Evolutionary conservation across 35 echinoderm and acorn worm genomes (phyloP), one percentile per base, ranked within the genome.

Genomic region (Hemicentrotus pulcherrimus): DNA sequence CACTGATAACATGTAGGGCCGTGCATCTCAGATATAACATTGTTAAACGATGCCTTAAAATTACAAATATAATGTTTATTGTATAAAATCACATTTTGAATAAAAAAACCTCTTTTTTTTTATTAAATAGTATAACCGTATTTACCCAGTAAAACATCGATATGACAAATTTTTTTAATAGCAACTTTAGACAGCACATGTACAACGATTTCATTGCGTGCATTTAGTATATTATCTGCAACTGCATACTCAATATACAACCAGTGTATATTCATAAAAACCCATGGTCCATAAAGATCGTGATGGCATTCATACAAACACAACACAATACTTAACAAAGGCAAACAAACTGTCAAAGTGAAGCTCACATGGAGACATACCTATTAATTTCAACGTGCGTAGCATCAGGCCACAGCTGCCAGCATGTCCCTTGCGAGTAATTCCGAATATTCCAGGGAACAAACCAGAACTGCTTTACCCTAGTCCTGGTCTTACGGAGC

Each of bases 261-360:
- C 65, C 28, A 22, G 65, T 6, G 28, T 78, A 2, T 78, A 78
- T 78, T 78, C 65, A 78, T 78, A 78, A 78, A 78, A 78, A 78
- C 65, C 65, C 19, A 28, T 78, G 65, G 65, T 78, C 65, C 65
- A 78, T 78, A 78, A n/a, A n/a, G 28, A 78, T 78, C 65, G 65
- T 78, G 65, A 78, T 78, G 65, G 65, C 24, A 78, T 78, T 78
- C 65, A 78, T 78, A 78, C 65, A 78, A 28, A 78, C n/a, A n/a
- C 19, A 78, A 78, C 65, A 22, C 7, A 78, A 78, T 78, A 78
- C 4, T 78, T 22, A 28, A 78, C 65, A 78, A 78, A n/a, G 65
- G 65, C 65, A 78, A 78, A 78, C 65, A 78, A 78, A 78, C 65
- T 78, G 65, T 78, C 65, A 78, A 78, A 78, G 19, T 78, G 4